Conservation (phyloP, 2,113 vertebrate genomes). For the Brachirus orientalis region DNA sequence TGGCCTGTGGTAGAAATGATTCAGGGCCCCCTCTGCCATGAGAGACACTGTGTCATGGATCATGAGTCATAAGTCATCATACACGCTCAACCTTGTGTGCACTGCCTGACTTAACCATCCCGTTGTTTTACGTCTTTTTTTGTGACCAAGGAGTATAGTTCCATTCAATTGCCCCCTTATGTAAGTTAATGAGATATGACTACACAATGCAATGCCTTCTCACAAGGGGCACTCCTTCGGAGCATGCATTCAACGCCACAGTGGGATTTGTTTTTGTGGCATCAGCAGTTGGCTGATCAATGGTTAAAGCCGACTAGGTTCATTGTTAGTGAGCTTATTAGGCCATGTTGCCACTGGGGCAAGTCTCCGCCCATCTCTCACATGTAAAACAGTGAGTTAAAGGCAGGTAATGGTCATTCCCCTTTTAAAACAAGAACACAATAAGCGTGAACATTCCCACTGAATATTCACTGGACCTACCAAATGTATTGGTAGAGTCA, state of each 20-base stretch:
- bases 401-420: conserved; percentile 31
- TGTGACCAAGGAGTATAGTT: conserved; percentile 41
- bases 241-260: conserved; percentile 34
- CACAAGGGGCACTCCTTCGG: conserved; percentile 6
- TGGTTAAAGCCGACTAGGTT: conserved; percentile 67
- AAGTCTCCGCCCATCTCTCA: conserved; percentile 21
- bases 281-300: conserved; percentile 64
- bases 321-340: conserved; percentile 72
- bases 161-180: conserved; percentile 14
- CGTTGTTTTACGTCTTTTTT: conserved; percentile 41
- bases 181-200: conserved; percentile 1
- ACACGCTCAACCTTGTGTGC: not conserved
- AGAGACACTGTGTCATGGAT: conserved; percentile 47
- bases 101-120: conserved; percentile 25
- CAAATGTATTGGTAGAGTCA: too few relatives aligned
- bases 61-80: conserved; percentile 52
- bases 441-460: too few relatives aligned
- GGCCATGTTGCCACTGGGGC: conserved; percentile 17
- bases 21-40: conserved; percentile 38
- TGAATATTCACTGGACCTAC: too few relatives aligned
- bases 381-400: conserved; percentile 34
- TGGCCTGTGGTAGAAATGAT: conserved; percentile 29
- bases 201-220: conserved; percentile 1
- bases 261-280: conserved; percentile 57
- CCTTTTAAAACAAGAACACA: not conserved